Conservation (phyloP, 2,113 vertebrate genomes). For the Chamaetylas fuelleborni region DNA sequence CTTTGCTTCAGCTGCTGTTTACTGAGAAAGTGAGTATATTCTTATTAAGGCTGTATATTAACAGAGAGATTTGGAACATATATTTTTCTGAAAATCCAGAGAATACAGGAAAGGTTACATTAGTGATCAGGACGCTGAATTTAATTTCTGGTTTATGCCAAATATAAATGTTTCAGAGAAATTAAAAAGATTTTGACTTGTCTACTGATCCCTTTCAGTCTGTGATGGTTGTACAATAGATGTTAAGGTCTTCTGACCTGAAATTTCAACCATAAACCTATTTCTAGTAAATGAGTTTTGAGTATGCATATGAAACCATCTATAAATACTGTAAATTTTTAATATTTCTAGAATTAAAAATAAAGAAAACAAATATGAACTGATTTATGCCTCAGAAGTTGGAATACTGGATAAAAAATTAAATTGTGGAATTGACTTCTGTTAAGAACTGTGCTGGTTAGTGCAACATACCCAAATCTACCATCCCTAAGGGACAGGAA, state of each 20-base stretch:
- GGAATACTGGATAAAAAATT: neutral
- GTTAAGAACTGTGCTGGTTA: neutral
- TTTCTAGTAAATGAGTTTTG: slow-evolving; percentile 1
- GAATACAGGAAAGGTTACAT: neutral
- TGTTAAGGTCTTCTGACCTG: neutral
- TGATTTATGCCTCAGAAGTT: neutral
- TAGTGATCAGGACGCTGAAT: neutral
- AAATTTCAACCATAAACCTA: slow-evolving; percentile 1
- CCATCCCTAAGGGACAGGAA: neutral
- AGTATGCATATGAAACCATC: neutral
- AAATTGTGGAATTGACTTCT: neutral
- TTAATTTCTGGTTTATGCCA: neutral
- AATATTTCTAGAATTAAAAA: slow-evolving; percentile 11
- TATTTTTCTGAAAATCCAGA: neutral
- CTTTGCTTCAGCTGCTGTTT: slow-evolving; percentile 2
- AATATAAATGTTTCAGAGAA: neutral
- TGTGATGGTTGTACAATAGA: neutral
- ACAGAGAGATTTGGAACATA: neutral
- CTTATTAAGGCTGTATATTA: neutral
- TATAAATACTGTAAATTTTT: neutral
- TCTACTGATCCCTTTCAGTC: neutral
- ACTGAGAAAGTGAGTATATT: neutral
- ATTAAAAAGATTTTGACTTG: neutral
- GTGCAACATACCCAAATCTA: neutral
- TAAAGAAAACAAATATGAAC: neutral